Conservation (phyloP, 1,140 invertebrate genomes). For the Drosophila insularis region DNA sequence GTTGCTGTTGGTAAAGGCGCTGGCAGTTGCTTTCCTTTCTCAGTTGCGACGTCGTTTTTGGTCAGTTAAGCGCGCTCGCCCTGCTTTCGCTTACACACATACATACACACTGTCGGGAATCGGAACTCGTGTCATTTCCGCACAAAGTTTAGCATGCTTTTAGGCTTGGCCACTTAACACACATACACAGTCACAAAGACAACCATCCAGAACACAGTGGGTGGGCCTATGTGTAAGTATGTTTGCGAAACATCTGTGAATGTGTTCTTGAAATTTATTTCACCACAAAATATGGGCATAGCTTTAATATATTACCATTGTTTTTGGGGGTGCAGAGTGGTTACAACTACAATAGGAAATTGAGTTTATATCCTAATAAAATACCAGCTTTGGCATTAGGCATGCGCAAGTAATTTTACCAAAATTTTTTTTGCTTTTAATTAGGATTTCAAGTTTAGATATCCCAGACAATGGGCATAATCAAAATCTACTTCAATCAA, state of each 20-base stretch:
- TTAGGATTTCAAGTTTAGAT: not conserved
- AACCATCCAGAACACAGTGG: not conserved
- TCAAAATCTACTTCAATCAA: not conserved
- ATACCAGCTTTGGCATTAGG: not conserved
- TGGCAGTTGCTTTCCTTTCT: not conserved
- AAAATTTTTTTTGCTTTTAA: not conserved
- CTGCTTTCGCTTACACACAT: slow-evolving; percentile 13
- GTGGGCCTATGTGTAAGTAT: slow-evolving; percentile 19
- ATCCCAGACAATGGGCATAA: not conserved
- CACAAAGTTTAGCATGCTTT: slow-evolving; percentile 75
- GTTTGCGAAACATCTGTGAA: slow-evolving; percentile 38
- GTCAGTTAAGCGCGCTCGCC: slow-evolving; percentile 36
- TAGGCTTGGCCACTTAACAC: slow-evolving; percentile 68
- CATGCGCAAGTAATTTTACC: not conserved
- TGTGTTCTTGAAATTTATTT: slow-evolving; percentile 47
- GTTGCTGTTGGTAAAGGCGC: not conserved
- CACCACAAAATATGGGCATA: slow-evolving; percentile 16
- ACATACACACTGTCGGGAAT: slow-evolving; percentile 34
- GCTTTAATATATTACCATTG: slow-evolving; percentile 3
- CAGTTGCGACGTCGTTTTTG: slow-evolving; percentile 10
- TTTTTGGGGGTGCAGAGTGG: not conserved
- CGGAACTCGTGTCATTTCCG: slow-evolving; percentile 78
- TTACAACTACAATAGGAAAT: slow-evolving; percentile 1
- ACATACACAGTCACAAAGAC: not conserved
- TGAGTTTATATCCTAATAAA: slow-evolving; percentile 8